phyloP scores from a whole-genome alignment of 2,888 invertebrate genomes.

The Apamea epomidion region DNA sequence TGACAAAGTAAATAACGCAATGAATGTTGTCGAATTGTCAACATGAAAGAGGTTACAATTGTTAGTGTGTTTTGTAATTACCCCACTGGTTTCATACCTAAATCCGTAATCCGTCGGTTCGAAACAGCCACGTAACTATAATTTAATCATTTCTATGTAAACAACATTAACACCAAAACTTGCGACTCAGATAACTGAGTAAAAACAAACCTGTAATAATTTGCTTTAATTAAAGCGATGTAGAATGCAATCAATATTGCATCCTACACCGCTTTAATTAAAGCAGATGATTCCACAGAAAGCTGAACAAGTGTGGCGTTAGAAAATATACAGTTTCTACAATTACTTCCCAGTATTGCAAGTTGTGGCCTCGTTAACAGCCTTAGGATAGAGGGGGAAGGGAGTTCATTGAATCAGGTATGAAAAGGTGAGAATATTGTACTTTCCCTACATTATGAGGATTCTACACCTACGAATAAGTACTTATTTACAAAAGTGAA shows the following conservation, averaged over 20 bases:
- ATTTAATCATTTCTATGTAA: neutral
- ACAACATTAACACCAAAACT: no score
- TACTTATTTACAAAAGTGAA: neutral
- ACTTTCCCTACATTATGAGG: neutral
- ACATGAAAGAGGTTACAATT: neutral
- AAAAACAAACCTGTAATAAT: neutral
- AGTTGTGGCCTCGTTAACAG: neutral
- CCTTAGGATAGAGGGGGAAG: neutral
- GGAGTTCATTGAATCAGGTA: neutral
- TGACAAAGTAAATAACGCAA: neutral
- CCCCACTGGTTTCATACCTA: neutral
- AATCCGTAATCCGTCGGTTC: neutral
- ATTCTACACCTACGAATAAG: neutral
- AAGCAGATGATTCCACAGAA: slow-evolving; percentile 3
- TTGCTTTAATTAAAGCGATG: no score
- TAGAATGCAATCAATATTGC: neutral
- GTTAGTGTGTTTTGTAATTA: neutral
- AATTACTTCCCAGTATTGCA: neutral
- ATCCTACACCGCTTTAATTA: neutral
- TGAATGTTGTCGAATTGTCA: neutral
- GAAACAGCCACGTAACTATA: neutral
- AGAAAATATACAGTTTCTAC: neutral
- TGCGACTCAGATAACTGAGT: no score
- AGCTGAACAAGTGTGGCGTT: neutral
- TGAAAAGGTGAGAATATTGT: neutral